phyloP scores from a whole-genome alignment of 2,113 vertebrate species.

The Myotis lucifugus region DNA sequence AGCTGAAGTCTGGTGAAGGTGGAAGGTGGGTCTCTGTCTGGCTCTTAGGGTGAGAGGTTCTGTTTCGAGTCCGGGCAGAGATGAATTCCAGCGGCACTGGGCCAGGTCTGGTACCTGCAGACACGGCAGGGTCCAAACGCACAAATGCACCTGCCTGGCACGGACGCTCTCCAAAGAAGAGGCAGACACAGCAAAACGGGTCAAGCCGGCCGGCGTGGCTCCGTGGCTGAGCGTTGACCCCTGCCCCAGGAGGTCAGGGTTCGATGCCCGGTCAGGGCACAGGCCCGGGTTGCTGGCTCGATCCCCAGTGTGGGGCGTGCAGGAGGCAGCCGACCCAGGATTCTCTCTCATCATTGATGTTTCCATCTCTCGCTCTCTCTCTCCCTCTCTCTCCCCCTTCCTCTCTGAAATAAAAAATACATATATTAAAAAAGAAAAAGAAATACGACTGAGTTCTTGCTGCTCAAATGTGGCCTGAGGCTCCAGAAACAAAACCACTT shows the following conservation, averaged over 20 bases:
- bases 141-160: neutral
- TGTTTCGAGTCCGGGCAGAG: neutral
- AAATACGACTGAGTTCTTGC: too few species aligned
- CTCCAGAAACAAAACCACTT: neutral
- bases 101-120: accelerated
- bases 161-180: neutral
- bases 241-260: neutral
- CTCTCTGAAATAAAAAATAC: too few species aligned
- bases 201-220: neutral
- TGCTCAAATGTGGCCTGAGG: neutral
- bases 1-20: too few species aligned
- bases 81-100: accelerated
- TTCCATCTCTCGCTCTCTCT: neutral
- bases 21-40: neutral
- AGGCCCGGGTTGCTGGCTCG: neutral
- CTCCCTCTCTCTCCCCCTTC: too few species aligned
- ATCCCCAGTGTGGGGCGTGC: neutral
- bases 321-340: neutral
- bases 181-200: neutral
- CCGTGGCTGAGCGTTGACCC: neutral
- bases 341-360: neutral
- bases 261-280: neutral
- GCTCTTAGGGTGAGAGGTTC: neutral
- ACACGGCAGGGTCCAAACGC: neutral
- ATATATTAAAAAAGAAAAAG: too few species aligned